Conservation (phyloP, 2,797 vertebrate genomes). For the Mus minutoides region DNA sequence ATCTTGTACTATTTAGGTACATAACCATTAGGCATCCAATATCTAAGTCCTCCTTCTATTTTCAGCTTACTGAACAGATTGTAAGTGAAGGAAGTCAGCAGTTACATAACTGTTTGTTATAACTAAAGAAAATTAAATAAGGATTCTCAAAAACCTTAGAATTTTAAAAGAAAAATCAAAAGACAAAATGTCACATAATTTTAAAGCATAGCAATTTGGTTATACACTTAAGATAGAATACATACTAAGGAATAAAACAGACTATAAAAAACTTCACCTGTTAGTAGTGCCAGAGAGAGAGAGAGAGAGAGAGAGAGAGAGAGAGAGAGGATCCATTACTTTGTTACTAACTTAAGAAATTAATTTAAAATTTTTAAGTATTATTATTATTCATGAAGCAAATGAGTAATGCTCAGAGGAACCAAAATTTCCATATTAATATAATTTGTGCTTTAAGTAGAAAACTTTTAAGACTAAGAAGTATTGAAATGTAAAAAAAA, state of each 20-base stretch:
- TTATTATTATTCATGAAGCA: slow-evolving; percentile 15
- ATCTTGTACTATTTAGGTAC: neutral
- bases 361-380: neutral
- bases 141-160: neutral
- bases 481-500: neutral
- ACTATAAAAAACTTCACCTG: neutral
- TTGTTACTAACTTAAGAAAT: neutral
- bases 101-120: neutral
- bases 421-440: slow-evolving; percentile 39
- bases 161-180: slow-evolving; percentile 37
- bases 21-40: neutral
- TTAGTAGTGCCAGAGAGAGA: neutral
- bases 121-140: slow-evolving; percentile 21
- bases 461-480: slow-evolving; percentile 48
- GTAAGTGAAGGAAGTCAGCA: neutral
- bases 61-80: neutral
- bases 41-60: neutral
- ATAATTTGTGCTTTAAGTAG: slow-evolving; percentile 16
- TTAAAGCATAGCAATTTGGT: slow-evolving; percentile 27
- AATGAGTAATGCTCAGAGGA: slow-evolving; percentile 27
- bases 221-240: slow-evolving; percentile 15
- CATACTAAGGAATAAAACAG: slow-evolving; percentile 26
- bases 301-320: neutral
- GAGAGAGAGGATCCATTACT: neutral
- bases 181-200: slow-evolving; percentile 36